These are phyloP conservation scores for Neoascia interrupta DNA, from an alignment of 2,888 invertebrate species.

Conservation along the genomic window DNA sequence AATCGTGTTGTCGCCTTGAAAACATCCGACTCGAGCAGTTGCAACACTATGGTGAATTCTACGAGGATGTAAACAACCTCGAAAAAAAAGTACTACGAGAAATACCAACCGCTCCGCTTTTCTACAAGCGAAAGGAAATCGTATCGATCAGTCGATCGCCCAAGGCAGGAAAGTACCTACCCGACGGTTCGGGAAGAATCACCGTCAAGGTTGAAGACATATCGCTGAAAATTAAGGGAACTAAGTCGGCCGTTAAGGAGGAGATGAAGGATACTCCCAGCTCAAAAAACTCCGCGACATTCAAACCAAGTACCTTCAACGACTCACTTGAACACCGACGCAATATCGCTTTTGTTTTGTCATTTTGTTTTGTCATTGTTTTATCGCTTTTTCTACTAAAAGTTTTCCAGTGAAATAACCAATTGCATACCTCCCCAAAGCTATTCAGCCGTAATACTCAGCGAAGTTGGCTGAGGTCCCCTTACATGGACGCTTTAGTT, in stretches of 20 bases:
- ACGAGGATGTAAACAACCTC: slow-evolving; percentile 86
- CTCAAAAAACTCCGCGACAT: slow-evolving; percentile 79
- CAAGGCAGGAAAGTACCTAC: slow-evolving; percentile 90
- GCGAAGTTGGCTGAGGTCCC: too few relatives aligned
- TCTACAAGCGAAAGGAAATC: slow-evolving; percentile 77
- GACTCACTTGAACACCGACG: too few relatives aligned
- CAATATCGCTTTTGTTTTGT: too few relatives aligned
- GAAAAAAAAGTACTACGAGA: slow-evolving; percentile 78
- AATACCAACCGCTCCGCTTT: slow-evolving; percentile 77
- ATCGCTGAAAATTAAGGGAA: slow-evolving; percentile 67
- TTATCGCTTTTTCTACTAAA: too few relatives aligned
- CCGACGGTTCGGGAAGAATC: slow-evolving; percentile 84
- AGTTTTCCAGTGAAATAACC: too few relatives aligned
- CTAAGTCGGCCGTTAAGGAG: slow-evolving; percentile 90
- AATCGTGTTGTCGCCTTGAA: slow-evolving; percentile 93
- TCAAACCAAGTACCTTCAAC: slow-evolving; percentile 78
- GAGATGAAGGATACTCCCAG: slow-evolving; percentile 90
- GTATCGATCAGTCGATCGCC: slow-evolving; percentile 87
- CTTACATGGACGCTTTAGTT: too few relatives aligned
- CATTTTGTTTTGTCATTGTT: too few relatives aligned
- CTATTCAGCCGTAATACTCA: too few relatives aligned
- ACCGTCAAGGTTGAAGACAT: slow-evolving; percentile 80
- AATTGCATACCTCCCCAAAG: too few relatives aligned
- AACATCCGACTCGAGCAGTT: slow-evolving; percentile 92
- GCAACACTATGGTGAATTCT: slow-evolving; percentile 95